Percentiles rank a stretch among this genome's conserved stretches.
Evolutionary conservation across 2,113 vertebrate genomes (phyloP).

Genomic region (Zapus hudsonius): DNA sequence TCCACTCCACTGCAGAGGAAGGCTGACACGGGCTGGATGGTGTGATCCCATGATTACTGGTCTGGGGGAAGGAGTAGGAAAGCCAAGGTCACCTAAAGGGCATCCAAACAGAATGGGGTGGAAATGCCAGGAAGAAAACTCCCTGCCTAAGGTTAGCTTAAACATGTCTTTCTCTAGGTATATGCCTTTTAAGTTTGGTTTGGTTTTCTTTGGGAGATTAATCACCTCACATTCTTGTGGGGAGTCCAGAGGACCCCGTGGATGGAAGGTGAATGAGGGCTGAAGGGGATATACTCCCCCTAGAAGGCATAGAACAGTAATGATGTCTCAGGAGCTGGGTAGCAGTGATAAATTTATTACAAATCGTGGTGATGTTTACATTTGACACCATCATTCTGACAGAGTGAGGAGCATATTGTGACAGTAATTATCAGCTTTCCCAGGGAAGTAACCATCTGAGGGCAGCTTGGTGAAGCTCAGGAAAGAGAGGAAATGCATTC

Average conservation of each 20-base stretch:
- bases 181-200: background rate
- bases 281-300: background rate
- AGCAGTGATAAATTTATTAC: background rate
- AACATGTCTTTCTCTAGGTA: background rate
- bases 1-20: constrained; percentile 33
- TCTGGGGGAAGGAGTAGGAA: constrained; percentile 43
- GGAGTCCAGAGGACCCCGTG: background rate
- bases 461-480: background rate
- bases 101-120: background rate
- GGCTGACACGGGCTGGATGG: background rate
- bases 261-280: background rate
- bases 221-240: background rate
- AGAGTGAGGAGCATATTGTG: background rate
- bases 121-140: constrained; percentile 39
- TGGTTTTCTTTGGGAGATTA: background rate
- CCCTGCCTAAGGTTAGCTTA: background rate
- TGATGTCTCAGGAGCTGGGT: background rate
- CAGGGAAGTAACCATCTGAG: background rate
- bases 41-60: constrained; percentile 60
- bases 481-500: background rate
- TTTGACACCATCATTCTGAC: background rate
- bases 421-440: background rate
- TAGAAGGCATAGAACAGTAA: background rate
- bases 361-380: background rate
- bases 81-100: constrained; percentile 45